Evolutionary conservation across 2,113 vertebrate species (phyloP).

Genomic region (Rhinoderma darwinii): DNA sequence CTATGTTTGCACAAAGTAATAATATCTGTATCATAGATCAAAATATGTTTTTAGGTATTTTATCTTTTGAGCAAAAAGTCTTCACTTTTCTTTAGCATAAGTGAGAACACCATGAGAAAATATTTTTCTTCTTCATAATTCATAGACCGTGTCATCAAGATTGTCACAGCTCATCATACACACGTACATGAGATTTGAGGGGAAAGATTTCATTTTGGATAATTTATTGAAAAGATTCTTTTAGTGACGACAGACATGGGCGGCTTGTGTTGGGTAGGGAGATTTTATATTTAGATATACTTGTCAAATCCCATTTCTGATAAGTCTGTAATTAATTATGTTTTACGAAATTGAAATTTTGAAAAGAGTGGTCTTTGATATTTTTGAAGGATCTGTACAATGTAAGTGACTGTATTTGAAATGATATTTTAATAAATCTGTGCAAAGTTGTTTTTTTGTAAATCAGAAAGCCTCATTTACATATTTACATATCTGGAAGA

Average conservation of each 20-base stretch:
- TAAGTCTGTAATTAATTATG: not conserved
- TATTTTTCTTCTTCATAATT: not conserved
- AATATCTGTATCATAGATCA: not conserved
- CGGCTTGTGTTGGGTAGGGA: not conserved
- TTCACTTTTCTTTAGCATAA: not conserved
- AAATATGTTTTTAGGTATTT: not conserved
- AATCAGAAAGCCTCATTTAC: not conserved
- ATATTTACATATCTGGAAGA: slow-evolving; percentile 11
- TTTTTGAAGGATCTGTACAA: not conserved
- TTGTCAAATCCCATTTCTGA: not conserved
- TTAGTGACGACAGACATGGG: not conserved
- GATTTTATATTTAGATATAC: not conserved
- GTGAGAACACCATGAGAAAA: not conserved
- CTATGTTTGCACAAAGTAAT: not conserved
- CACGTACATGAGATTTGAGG: not conserved
- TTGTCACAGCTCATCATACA: not conserved
- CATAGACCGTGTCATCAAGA: not conserved
- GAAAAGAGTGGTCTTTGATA: not conserved
- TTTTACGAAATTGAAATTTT: not conserved
- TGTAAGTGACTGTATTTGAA: not conserved
- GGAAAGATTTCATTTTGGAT: not conserved
- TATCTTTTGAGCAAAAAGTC: not conserved
- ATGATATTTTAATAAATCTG: not conserved
- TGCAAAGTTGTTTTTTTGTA: not conserved
- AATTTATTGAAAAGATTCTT: not conserved